Evolutionary conservation across 2,888 invertebrate genomes (phyloP).

Genomic region (Spodoptera littoralis): DNA sequence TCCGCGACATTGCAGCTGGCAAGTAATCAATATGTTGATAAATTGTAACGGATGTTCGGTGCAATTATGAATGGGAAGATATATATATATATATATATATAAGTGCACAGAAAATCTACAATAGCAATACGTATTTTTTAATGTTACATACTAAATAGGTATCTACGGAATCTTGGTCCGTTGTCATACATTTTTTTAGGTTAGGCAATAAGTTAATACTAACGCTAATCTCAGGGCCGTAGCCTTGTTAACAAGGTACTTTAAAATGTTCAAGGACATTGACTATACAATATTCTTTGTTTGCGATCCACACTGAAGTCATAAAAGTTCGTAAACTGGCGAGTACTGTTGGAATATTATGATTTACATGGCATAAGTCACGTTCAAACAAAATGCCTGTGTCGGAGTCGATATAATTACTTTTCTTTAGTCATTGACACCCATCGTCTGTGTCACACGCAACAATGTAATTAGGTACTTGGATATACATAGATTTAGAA

Average conservation of each 20-base stretch:
- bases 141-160: no score
- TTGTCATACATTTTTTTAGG: no score
- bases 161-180: no score
- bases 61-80: slow-evolving; percentile 31
- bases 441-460: slow-evolving; percentile 15
- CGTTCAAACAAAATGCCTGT: slow-evolving; percentile 8
- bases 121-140: no score
- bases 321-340: slow-evolving; percentile 17
- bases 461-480: slow-evolving; percentile 24
- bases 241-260: no score
- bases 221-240: no score
- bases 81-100: no score
- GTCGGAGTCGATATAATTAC: slow-evolving; percentile 20
- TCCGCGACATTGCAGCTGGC: slow-evolving; percentile 29
- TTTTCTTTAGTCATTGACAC: slow-evolving; percentile 22
- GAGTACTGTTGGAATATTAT: slow-evolving; percentile 10
- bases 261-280: neutral
- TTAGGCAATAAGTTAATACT: no score
- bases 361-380: slow-evolving; percentile 18
- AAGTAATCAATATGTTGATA: slow-evolving; percentile 12
- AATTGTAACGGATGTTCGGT: slow-evolving; percentile 18
- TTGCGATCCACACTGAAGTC: slow-evolving; percentile 11
- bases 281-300: neutral
- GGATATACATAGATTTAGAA: no score
- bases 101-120: no score